These are phyloP conservation scores for Scolanthus callimorphus DNA, from an alignment of 92 coral and sea anemone species.

Conservation along the genomic window DNA sequence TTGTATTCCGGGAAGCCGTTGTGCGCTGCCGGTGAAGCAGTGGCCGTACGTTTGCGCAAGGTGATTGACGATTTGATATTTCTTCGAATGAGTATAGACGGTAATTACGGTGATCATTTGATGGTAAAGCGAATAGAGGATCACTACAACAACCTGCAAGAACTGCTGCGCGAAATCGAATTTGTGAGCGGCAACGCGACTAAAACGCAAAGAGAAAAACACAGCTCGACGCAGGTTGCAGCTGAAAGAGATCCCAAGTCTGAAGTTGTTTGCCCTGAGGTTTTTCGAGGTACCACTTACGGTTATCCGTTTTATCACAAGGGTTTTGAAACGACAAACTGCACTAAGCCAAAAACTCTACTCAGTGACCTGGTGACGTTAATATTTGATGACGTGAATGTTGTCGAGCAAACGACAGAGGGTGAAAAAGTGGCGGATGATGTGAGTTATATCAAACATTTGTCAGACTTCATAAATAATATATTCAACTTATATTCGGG, in stretches of 20 bases:
- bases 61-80: slow-evolving; percentile 54
- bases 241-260: slow-evolving; percentile 9
- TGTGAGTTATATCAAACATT: slow-evolving; percentile 5
- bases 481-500: slow-evolving; percentile 28
- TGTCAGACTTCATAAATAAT: slow-evolving; percentile 31
- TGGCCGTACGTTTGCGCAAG: slow-evolving; percentile 34
- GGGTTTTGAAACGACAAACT: slow-evolving; percentile 69
- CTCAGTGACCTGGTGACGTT: slow-evolving; percentile 56
- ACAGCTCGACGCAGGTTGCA: background rate
- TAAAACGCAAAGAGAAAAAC: background rate
- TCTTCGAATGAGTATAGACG: slow-evolving; percentile 56
- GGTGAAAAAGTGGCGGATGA: slow-evolving; percentile 10
- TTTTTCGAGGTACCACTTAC: slow-evolving; percentile 60
- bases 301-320: slow-evolving; percentile 82
- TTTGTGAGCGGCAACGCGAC: slow-evolving; percentile 34
- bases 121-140: slow-evolving; percentile 61
- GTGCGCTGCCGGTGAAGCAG: slow-evolving; percentile 49
- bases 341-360: slow-evolving; percentile 27
- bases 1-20: slow-evolving; percentile 46
- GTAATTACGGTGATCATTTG: slow-evolving; percentile 47
- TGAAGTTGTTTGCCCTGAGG: slow-evolving; percentile 74
- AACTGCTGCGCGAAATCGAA: slow-evolving; percentile 67
- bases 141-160: slow-evolving; percentile 72
- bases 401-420: slow-evolving; percentile 17
- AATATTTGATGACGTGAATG: slow-evolving; percentile 66